Conservation (phyloP, 92 coral and sea anemone genomes). For the Paramuricea clavata region DNA sequence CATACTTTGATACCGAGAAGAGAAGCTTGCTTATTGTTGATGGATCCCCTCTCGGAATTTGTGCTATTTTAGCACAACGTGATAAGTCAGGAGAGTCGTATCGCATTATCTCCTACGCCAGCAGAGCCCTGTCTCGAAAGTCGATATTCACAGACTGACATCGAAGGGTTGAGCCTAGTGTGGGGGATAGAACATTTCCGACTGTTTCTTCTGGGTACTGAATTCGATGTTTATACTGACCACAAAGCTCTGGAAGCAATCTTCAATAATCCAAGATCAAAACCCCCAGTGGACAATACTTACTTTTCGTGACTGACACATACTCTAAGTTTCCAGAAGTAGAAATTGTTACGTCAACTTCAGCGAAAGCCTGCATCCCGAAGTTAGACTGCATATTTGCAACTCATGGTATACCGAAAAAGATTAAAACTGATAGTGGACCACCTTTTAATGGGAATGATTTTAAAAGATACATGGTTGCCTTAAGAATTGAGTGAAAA, state of each 20-base stretch:
- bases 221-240: conserved; percentile 23
- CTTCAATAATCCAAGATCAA: conserved; percentile 18
- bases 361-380: conserved; percentile 41
- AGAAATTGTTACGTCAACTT: conserved; percentile 44
- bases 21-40: not conserved
- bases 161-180: not conserved
- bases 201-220: conserved; percentile 10
- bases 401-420: conserved; percentile 56
- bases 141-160: not conserved
- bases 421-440: conserved; percentile 6
- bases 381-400: conserved; percentile 56
- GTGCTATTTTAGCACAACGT: not conserved
- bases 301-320: conserved; percentile 50
- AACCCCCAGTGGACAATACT: conserved; percentile 47
- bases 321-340: conserved; percentile 65
- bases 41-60: not conserved
- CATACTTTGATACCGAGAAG: not conserved
- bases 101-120: not conserved
- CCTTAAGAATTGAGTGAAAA: conserved; percentile 6
- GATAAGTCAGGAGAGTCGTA: not conserved
- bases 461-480: conserved; percentile 3
- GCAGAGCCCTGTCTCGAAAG: not conserved
- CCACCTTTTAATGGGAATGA: conserved; percentile 23
- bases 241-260: conserved; percentile 42
- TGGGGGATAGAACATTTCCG: conserved; percentile 12